Percentiles rank a stretch among this genome's conserved stretches.
These are phyloP conservation scores for Silurus asotus DNA, from an alignment of 2,113 vertebrate species.

Conservation along the genomic window DNA sequence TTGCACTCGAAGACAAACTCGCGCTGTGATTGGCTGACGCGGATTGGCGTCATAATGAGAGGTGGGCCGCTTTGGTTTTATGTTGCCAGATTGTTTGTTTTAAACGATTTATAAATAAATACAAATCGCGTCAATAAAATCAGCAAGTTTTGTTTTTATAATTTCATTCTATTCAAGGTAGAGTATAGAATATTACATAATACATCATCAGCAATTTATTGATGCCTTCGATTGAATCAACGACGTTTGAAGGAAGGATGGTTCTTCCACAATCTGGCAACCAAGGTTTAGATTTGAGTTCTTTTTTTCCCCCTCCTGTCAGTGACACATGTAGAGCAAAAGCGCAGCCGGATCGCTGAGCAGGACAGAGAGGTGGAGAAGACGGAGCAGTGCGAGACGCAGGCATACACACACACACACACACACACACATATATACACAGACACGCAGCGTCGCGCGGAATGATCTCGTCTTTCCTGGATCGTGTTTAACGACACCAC, in stretches of 20 bases:
- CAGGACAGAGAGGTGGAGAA: constrained; percentile 26
- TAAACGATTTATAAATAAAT: background rate
- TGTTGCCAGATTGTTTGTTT: background rate
- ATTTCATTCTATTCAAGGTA: too few species aligned
- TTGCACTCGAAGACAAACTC: constrained; percentile 78
- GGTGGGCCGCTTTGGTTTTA: constrained; percentile 57
- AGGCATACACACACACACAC: background rate
- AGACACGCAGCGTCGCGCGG: constrained; percentile 3
- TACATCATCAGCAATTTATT: background rate
- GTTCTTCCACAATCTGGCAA: background rate
- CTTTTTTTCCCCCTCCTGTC: constrained; percentile 75
- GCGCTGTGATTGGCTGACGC: constrained; percentile 77
- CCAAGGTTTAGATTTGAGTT: background rate
- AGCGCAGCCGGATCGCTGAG: constrained; percentile 54
- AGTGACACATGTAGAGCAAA: constrained; percentile 87
- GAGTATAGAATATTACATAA: too few species aligned
- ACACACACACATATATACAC: background rate
- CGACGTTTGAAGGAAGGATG: accelerated
- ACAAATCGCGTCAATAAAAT: background rate
- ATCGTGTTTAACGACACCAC: constrained; percentile 21
- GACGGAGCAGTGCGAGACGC: constrained; percentile 16
- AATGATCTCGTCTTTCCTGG: constrained; percentile 19
- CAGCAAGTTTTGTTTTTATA: too few species aligned
- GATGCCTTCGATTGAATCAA: background rate
- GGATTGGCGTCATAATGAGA: constrained; percentile 76